Evolutionary conservation across 2,888 invertebrate genomes (phyloP), one percentile per base, ranked within the genome.

Genomic region (Drosophila eohydei): DNA sequence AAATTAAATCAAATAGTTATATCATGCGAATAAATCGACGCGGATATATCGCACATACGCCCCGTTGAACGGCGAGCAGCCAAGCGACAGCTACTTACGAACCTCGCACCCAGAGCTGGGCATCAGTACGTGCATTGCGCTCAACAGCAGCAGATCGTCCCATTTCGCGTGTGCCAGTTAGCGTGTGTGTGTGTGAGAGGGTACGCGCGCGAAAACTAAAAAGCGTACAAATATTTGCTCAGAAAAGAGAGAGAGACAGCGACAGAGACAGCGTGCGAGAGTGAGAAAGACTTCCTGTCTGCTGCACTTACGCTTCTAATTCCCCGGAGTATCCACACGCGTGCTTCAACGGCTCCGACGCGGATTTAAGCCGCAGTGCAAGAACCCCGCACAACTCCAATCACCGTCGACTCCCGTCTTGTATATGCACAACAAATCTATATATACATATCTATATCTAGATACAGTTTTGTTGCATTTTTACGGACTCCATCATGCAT

Each of bases 21-120:
- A 85, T 90, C 84, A 84, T 83, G 88, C 78, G 79, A 87, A 84
- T 83, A 84, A 89, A 89, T 89, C 86, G 88, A 73, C 62, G 50
- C 71, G 71, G 67, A 82, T 82, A 80, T 81, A 91, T 90, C 89
- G 81, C 89, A 89, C 91, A 91, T 90, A 90, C 91, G 90, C 89
- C 80, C 79, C 86, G 81, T 81, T 82, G 84, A 75, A 75, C 80
- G 67, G 78, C 32, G 4, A 69, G 57, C 60, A 69, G 54, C 51
- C 14, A 40, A 41, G 44, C 48, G 44, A 46, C 43, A 68, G 69
- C 87, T 83, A 89, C 89, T 88, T 88, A 89, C 89, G 71, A 69
- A 72, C 57, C 62, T 36, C 76, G 76, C 78, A 78, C 71, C 67
- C 48, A 59, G 63, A 65, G 65, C 48, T 59, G 65, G 77, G 72